Evolutionary conservation across 2,888 invertebrate species (phyloP).

Genomic region (Agapetus fuscipes): DNA sequence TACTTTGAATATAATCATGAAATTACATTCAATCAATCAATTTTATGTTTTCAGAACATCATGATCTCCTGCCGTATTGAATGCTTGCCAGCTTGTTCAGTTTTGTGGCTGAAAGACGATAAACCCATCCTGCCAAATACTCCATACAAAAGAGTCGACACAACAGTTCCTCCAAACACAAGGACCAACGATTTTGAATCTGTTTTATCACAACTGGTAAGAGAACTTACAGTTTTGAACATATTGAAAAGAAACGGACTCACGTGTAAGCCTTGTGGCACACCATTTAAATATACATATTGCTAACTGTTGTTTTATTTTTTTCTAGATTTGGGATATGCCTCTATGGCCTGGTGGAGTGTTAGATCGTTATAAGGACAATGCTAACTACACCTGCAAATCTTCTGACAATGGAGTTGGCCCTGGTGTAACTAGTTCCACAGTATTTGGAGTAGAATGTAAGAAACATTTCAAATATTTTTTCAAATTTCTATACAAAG

Average conservation of each 20-base stretch:
- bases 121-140: conserved; percentile 53
- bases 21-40: neutral
- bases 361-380: conserved; percentile 66
- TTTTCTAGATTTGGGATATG: conserved; percentile 69
- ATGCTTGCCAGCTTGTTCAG: conserved; percentile 77
- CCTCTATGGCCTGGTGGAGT: conserved; percentile 70
- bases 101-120: conserved; percentile 77
- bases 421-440: conserved; percentile 70
- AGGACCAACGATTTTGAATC: conserved; percentile 83
- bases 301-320: too few relatives aligned
- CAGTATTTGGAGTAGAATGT: conserved; percentile 86
- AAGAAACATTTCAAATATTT: conserved; percentile 31
- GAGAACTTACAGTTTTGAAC: conserved; percentile 19
- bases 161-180: conserved; percentile 59
- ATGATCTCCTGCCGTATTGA: conserved; percentile 81
- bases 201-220: conserved; percentile 73
- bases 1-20: neutral
- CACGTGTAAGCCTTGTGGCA: too few relatives aligned
- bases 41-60: conserved; percentile 41
- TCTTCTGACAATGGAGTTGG: conserved; percentile 72
- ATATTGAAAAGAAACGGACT: too few relatives aligned
- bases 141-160: conserved; percentile 59
- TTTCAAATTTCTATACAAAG: conserved; percentile 1
- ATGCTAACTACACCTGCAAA: conserved; percentile 74
- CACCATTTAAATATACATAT: too few relatives aligned